phyloP scores from a whole-genome alignment of 1,140 invertebrate species.

The Macrosteles quadrilineatus region DNA sequence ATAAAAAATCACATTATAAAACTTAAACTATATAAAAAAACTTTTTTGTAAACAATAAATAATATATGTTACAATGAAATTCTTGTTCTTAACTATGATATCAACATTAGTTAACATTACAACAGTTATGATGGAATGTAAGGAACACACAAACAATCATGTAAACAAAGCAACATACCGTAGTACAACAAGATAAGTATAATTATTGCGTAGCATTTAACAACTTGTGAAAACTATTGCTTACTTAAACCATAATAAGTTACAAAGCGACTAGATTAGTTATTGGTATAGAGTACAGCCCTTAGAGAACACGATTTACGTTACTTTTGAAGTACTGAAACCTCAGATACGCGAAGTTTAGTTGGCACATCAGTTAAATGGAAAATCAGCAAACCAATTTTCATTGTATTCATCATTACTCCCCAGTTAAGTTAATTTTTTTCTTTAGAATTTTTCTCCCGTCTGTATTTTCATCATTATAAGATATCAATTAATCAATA shows the following conservation, averaged over 20 bases:
- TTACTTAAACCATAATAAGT: slow-evolving; percentile 2
- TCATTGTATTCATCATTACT: neutral
- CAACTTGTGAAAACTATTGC: neutral
- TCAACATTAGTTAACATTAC: neutral
- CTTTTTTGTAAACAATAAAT: no score
- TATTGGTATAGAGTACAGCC: neutral
- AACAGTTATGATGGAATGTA: slow-evolving; percentile 6
- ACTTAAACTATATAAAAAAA: no score
- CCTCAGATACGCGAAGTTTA: neutral
- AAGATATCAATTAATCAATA: no score
- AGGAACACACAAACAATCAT: neutral
- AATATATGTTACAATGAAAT: neutral
- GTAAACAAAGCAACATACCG: neutral
- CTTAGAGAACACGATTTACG: neutral
- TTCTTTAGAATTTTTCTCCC: no score
- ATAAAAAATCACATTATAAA: no score
- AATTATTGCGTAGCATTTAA: neutral
- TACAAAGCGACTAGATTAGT: slow-evolving; percentile 18
- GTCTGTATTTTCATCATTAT: no score
- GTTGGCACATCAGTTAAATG: neutral
- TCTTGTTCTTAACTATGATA: neutral
- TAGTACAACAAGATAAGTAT: neutral
- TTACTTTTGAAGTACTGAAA: neutral
- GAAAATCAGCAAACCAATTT: neutral
- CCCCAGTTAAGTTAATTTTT: no score